Percentiles rank a stretch among this genome's conserved stretches.
Conservation (phyloP, 2,113 vertebrate species). For the Scartelaos histophorus region DNA sequence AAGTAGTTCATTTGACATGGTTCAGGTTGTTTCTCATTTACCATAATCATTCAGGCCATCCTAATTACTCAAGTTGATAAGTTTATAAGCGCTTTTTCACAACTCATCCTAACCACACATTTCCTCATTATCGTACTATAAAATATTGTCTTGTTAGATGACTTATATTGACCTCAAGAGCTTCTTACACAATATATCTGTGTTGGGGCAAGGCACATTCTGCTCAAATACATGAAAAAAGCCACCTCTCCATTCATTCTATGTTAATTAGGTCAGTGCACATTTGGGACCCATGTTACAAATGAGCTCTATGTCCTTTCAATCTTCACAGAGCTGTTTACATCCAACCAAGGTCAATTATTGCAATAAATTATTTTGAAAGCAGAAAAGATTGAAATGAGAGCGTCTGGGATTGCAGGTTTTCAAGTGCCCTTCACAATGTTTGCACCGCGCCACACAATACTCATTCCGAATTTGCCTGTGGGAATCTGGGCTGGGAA, state of each 20-base stretch:
- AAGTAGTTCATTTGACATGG: too few species aligned
- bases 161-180: not conserved
- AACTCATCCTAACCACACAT: too few species aligned
- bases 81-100: too few species aligned
- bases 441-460: slow-evolving; percentile 34
- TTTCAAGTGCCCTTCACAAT: slow-evolving; percentile 49
- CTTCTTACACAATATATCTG: too few species aligned
- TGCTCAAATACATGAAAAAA: too few species aligned
- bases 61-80: too few species aligned
- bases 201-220: too few species aligned
- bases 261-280: slow-evolving; percentile 35
- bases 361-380: slow-evolving; percentile 16
- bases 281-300: slow-evolving; percentile 42
- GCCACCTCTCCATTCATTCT: slow-evolving; percentile 1
- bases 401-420: slow-evolving; percentile 33
- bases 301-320: slow-evolving; percentile 34
- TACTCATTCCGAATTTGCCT: slow-evolving; percentile 35
- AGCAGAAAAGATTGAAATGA: slow-evolving; percentile 29
- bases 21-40: too few species aligned
- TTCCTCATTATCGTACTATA: too few species aligned
- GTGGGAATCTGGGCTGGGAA: slow-evolving; percentile 32
- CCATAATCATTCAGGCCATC: too few species aligned
- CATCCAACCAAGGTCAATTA: slow-evolving; percentile 50
- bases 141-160: too few species aligned
- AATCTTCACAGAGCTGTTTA: slow-evolving; percentile 39